Evolutionary conservation across 1,140 invertebrate species (phyloP).

Genomic region (Meteorus sp.): DNA sequence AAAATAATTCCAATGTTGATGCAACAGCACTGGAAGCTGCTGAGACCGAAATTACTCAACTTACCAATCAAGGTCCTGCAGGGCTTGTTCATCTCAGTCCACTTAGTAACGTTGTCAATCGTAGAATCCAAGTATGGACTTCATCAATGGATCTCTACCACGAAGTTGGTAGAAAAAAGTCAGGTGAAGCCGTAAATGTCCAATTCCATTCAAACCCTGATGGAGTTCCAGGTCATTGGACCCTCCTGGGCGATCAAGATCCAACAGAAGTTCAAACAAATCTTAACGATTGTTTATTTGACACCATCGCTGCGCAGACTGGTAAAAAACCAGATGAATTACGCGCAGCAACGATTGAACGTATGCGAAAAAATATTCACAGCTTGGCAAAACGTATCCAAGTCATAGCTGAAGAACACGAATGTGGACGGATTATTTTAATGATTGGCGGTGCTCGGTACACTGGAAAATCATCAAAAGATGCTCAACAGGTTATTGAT

Average conservation of each 20-base stretch:
- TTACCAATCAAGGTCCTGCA: background rate
- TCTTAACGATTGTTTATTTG: constrained; percentile 38
- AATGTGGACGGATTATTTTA: constrained; percentile 9
- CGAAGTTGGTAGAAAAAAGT: background rate
- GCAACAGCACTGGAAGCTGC: background rate
- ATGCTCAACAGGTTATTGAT: constrained; percentile 30
- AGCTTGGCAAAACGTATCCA: constrained; percentile 19
- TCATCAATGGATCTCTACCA: background rate
- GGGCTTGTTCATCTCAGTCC: background rate
- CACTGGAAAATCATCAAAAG: constrained; percentile 13
- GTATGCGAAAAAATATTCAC: constrained; percentile 22
- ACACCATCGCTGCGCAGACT: constrained; percentile 30
- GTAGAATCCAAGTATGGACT: constrained; percentile 1
- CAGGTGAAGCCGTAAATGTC: background rate
- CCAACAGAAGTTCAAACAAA: background rate
- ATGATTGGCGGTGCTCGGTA: constrained; percentile 39
- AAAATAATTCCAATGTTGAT: background rate
- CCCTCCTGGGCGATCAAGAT: constrained; percentile 23
- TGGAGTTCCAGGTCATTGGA: constrained; percentile 35
- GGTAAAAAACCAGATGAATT: constrained; percentile 11
- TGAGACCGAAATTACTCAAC: background rate
- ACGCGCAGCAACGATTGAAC: background rate
- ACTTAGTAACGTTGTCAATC: background rate
- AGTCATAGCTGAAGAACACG: constrained; percentile 1
- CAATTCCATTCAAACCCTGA: constrained; percentile 3